Evolutionary conservation across 1,140 invertebrate genomes (phyloP).

Genomic region (Penaeus indicus): DNA sequence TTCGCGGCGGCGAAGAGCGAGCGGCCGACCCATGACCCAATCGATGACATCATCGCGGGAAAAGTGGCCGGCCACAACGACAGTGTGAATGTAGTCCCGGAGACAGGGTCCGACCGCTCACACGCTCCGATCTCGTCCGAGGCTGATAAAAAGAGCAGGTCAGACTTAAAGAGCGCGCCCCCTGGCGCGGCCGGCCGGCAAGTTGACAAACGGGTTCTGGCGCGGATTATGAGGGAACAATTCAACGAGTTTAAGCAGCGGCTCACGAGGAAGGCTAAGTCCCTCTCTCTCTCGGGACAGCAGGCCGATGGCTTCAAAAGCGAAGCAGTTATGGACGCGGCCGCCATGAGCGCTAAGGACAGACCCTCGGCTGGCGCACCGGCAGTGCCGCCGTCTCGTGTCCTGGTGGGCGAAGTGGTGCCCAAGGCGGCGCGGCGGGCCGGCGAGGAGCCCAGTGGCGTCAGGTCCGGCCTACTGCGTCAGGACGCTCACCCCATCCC

Average conservation of each 20-base stretch:
- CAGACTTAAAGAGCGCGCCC: too few relatives aligned
- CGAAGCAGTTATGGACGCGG: neutral
- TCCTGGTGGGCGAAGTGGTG: slow-evolving; percentile 35
- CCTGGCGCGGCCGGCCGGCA: too few relatives aligned
- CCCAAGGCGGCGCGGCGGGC: slow-evolving; percentile 44
- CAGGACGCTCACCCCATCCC: slow-evolving; percentile 48
- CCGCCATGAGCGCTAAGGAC: neutral
- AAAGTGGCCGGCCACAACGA: too few relatives aligned
- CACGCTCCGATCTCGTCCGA: too few relatives aligned
- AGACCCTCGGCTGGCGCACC: too few relatives aligned
- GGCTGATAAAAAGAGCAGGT: too few relatives aligned
- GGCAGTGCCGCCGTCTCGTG: neutral
- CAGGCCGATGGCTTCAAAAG: neutral
- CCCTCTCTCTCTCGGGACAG: neutral
- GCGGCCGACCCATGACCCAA: too few relatives aligned
- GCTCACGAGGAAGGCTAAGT: slow-evolving; percentile 10
- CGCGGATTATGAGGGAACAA: slow-evolving; percentile 47
- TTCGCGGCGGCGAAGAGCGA: too few relatives aligned
- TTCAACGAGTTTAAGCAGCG: slow-evolving; percentile 48
- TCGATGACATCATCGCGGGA: too few relatives aligned
- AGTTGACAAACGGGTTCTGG: slow-evolving; percentile 28
- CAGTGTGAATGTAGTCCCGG: too few relatives aligned
- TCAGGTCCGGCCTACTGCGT: slow-evolving; percentile 39
- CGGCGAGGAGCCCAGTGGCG: slow-evolving; percentile 53
- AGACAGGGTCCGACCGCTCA: too few relatives aligned